Percentiles rank a stretch among this genome's conserved stretches.
phyloP scores from a whole-genome alignment of 2,113 vertebrate genomes.

The Aramus guarauna region DNA sequence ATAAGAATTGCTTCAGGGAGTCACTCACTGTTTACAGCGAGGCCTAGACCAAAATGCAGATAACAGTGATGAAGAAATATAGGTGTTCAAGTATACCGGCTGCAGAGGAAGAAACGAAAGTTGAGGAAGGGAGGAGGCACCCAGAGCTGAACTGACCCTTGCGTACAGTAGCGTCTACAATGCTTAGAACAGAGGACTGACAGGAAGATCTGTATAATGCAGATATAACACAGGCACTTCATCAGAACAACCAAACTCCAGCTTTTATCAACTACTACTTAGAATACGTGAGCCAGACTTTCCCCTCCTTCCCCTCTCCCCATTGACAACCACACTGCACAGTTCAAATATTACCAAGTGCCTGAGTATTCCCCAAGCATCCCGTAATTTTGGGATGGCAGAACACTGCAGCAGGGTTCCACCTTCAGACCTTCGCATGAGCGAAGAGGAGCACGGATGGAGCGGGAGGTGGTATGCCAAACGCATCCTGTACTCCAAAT shows the following conservation, averaged over 20 bases:
- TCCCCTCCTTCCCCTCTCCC: not conserved
- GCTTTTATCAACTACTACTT: not conserved
- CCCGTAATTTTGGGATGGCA: not conserved
- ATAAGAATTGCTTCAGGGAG: conserved; percentile 25
- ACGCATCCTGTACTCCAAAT: not conserved
- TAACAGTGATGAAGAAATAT: conserved; percentile 21
- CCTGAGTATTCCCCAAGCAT: not conserved
- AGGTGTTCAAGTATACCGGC: not conserved
- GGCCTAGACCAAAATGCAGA: not conserved
- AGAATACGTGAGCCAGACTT: not conserved
- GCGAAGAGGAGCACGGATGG: not conserved
- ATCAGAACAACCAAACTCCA: not conserved
- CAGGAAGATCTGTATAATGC: not conserved
- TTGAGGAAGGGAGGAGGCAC: not conserved
- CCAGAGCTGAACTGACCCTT: not conserved
- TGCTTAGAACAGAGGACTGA: not conserved
- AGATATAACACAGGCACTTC: not conserved
- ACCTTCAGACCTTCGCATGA: not conserved
- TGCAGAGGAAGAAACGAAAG: not conserved
- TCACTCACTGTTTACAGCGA: not conserved
- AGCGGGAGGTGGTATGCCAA: not conserved
- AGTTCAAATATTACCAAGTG: not conserved
- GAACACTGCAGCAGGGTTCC: not conserved
- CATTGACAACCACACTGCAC: not conserved
- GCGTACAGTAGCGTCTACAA: not conserved